Base-by-base conservation (phyloP, 1,140 invertebrate genomes). In the Lepidostoma basale region DNA sequence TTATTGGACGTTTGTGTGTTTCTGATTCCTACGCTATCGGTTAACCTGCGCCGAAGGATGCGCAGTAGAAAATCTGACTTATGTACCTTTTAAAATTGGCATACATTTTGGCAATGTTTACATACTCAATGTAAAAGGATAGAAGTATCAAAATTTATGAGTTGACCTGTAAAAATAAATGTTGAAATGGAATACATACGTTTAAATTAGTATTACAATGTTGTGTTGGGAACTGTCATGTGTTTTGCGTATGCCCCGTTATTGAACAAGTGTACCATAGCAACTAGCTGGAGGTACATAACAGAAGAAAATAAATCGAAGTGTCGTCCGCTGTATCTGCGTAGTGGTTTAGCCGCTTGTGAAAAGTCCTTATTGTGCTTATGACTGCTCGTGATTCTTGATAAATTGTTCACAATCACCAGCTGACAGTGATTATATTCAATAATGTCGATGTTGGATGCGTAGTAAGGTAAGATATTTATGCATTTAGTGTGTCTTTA, bases 291-390 rank as follows among this genome's bases (percentile, higher is more conserved):
- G 23, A 56, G 30, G 63, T 30, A 33, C 36, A 58, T 58, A 58
- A 40, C 52, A 54, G 63, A 39, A 39, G 26, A 1, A 58, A 58
- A 66, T 56, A 56, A 58, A 66, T 66, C 63, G 63, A 66, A 66
- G 63, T 66, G 30, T 42, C 22, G 63, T 66, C 25, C 36, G 16
- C 39, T 28, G 49, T 54, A 30, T 49, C 30, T 58, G 63, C 63
- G 63, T 58, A 58, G 49, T 66, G 30, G 28, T 40, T 44, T 40
- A 8, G 22, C 26, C 10, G 36, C 26, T 56, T 14, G 39, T 20
- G 62, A 65, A 66, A 44, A 56, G 14, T 58, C 52, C 63, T 66
- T 33, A 58, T 66, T 66, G 63, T 66, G 49, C 63, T 58, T 12
- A 30, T 40, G 58, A 44, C 44, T 30, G 12, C 40, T 18, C 14